A percentile compares a stretch with the other conserved stretches of the same genome.
Evolutionary conservation across 1,140 invertebrate genomes (phyloP).

Genomic region (Psilanteris sp.): DNA sequence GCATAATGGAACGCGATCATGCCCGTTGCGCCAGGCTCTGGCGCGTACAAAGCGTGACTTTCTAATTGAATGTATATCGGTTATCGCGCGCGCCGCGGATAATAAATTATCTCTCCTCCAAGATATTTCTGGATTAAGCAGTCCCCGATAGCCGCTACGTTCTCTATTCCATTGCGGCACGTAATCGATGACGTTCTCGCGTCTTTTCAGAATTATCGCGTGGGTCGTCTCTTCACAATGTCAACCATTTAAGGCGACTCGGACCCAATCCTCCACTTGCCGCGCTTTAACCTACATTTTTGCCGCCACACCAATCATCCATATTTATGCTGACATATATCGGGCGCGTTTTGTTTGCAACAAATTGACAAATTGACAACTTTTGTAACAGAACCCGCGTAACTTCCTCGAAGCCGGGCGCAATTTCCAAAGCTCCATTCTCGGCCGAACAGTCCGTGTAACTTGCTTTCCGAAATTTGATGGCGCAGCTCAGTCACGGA

Average conservation of each 20-base stretch:
- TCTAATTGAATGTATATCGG: conserved; percentile 63
- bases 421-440: no score
- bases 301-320: not conserved
- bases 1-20: conserved; percentile 49
- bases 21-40: conserved; percentile 23
- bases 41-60: conserved; percentile 61
- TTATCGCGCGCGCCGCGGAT: conserved; percentile 53
- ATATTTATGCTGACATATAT: not conserved
- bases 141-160: conserved; percentile 32
- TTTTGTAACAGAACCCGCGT: no score
- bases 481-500: no score
- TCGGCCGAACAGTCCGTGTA: no score
- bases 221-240: conserved; percentile 56
- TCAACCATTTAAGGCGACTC: conserved; percentile 61
- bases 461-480: no score
- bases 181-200: conserved; percentile 43
- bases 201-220: conserved; percentile 39
- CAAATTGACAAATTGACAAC: no score
- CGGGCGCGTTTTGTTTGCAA: not conserved
- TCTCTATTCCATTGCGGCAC: conserved; percentile 35
- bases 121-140: conserved; percentile 56
- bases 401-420: no score
- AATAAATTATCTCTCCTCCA: conserved; percentile 55
- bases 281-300: conserved; percentile 61
- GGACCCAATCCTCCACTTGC: conserved; percentile 39